These are phyloP conservation scores for Stenodema calcarata DNA, from an alignment of 2,888 invertebrate species.

Conservation along the genomic window DNA sequence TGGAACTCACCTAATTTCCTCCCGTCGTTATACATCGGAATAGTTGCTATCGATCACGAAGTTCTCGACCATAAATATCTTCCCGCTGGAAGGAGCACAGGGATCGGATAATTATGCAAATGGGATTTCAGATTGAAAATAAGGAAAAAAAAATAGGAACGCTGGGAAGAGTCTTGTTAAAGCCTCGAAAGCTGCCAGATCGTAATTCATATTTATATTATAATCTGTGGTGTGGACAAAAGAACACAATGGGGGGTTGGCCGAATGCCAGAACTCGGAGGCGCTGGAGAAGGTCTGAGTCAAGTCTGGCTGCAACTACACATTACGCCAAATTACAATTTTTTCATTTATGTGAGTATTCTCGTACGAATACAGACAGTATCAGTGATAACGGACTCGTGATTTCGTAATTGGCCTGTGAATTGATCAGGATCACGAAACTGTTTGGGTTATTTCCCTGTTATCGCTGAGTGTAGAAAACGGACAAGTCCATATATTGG, in stretches of 20 bases:
- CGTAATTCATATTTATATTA: constrained; percentile 36
- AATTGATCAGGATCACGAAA: too few species aligned
- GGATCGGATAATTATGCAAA: constrained; percentile 27
- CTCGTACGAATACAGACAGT: too few species aligned
- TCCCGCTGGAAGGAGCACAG: not conserved
- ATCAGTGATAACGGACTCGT: too few species aligned
- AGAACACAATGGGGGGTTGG: constrained; percentile 35
- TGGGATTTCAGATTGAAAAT: constrained; percentile 26
- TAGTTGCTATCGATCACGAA: constrained; percentile 4
- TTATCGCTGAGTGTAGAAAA: too few species aligned
- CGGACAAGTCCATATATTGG: too few species aligned
- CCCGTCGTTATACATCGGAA: not conserved
- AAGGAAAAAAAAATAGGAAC: constrained; percentile 27
- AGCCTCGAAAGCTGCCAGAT: constrained; percentile 24
- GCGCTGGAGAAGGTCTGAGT: not conserved
- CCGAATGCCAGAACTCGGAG: not conserved
- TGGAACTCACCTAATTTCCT: not conserved
- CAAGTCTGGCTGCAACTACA: not conserved
- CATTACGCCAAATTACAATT: constrained; percentile 5
- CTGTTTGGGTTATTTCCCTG: too few species aligned
- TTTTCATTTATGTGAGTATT: too few species aligned
- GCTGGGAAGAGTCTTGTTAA: constrained; percentile 28
- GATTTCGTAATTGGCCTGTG: too few species aligned
- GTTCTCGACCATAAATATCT: constrained; percentile 6
- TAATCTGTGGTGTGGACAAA: constrained; percentile 37